phyloP scores from a whole-genome alignment of 35 echinoderm and acorn worm species.

The Heliocidaris erythrogramma region DNA sequence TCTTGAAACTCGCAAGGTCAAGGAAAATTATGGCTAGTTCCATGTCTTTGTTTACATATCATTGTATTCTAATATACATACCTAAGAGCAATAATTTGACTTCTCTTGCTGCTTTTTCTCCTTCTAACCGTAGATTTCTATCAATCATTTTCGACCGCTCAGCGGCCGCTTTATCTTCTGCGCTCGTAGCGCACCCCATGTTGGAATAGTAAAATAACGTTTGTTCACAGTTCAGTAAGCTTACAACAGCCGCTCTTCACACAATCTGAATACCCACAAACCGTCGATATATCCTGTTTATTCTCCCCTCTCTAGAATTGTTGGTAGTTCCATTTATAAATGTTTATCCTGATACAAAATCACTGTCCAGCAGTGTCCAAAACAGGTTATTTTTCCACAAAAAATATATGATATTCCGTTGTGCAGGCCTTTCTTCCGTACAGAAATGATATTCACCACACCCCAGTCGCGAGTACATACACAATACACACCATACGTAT shows the following conservation, averaged over 20 bases:
- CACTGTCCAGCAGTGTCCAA: conserved; percentile 55
- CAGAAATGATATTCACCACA: conserved; percentile 48
- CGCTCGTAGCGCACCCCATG: conserved; percentile 99
- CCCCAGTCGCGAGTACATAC: conserved; percentile 15
- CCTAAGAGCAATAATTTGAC: conserved; percentile 99
- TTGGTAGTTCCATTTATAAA: conserved; percentile 52
- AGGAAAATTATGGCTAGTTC: too few species aligned
- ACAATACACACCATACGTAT: not conserved
- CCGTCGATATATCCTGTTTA: conserved; percentile 37
- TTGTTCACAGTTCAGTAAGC: conserved; percentile 45
- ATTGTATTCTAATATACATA: conserved; percentile 52
- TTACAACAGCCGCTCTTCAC: conserved; percentile 62
- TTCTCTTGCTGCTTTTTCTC: conserved; percentile 99
- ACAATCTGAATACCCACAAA: not conserved
- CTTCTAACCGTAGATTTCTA: conserved; percentile 97
- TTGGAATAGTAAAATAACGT: conserved; percentile 68
- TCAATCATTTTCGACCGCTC: conserved; percentile 99
- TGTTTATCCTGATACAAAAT: conserved; percentile 25
- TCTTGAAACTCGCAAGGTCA: too few species aligned
- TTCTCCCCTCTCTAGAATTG: not conserved
- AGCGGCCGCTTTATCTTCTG: conserved; percentile 99
- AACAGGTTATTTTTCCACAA: not conserved
- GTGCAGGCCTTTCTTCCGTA: conserved; percentile 26
- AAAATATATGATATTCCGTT: conserved; percentile 31
- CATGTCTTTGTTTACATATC: not conserved